phyloP scores from a whole-genome alignment of 2,113 vertebrate genomes.

The Aythya baeri region DNA sequence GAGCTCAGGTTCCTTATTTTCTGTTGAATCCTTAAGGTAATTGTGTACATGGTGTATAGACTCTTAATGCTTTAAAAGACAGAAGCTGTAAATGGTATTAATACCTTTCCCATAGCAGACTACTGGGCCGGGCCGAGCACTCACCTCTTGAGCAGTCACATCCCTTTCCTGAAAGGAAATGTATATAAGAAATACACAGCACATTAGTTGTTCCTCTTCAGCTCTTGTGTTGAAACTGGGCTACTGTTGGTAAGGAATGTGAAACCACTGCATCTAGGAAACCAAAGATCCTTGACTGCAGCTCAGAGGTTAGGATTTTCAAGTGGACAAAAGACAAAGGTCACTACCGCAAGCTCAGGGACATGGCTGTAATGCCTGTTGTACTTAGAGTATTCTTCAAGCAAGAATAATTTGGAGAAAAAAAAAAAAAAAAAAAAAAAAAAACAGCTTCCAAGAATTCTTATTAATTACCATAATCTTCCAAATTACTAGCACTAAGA shows the following conservation, averaged over 20 bases:
- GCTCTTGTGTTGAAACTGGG: background rate
- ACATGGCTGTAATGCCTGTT: background rate
- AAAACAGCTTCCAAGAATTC: background rate
- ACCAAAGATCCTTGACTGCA: background rate
- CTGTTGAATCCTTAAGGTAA: background rate
- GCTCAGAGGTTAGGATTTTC: background rate
- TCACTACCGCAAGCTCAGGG: background rate
- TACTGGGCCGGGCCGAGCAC: background rate
- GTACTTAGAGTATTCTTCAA: background rate
- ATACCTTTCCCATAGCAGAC: rapidly evolving
- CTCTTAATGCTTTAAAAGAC: background rate
- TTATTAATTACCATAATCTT: background rate
- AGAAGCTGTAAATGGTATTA: background rate
- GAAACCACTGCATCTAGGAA: background rate
- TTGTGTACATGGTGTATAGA: background rate
- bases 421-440: background rate
- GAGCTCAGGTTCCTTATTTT: background rate
- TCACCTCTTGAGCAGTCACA: background rate
- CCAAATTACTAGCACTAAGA: background rate
- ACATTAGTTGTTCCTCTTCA: background rate
- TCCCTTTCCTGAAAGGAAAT: background rate
- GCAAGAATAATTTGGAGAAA: background rate
- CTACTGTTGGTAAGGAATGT: background rate
- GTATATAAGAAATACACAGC: background rate
- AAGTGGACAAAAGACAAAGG: background rate